Evolutionary conservation across 2,797 vertebrate species (phyloP).

Genomic region (Ptychobarbus kaznakovi): DNA sequence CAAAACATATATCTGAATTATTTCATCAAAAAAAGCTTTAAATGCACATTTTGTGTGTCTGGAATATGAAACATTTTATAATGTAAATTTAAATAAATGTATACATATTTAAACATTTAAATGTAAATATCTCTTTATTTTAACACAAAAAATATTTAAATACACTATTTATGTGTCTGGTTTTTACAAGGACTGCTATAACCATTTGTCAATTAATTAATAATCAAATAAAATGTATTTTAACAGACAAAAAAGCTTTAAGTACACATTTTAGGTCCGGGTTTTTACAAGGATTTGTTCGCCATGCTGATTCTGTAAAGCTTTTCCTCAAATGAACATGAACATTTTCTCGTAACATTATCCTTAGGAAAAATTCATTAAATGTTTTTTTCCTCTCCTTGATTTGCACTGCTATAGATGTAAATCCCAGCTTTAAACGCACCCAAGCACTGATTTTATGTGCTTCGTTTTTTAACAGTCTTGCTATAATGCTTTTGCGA

Average conservation of each 20-base stretch:
- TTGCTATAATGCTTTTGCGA: not conserved
- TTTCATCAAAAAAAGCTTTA: not conserved
- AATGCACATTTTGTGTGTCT: not conserved
- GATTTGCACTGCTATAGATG: not conserved
- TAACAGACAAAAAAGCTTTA: not conserved
- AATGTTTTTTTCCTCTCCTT: not conserved
- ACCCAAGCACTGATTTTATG: not conserved
- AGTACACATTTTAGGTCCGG: not conserved
- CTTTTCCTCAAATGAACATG: not conserved
- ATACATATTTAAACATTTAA: not conserved
- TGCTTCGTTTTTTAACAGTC: not conserved
- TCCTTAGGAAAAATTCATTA: not conserved
- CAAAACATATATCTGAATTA: not conserved
- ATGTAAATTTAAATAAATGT: not conserved
- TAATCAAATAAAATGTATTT: not conserved
- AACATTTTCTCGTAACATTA: not conserved
- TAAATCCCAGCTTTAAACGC: slow-evolving; percentile 4
- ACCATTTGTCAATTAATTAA: not conserved
- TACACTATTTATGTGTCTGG: not conserved
- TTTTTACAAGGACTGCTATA: not conserved
- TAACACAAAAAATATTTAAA: not conserved
- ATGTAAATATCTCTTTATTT: not conserved
- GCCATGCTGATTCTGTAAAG: not conserved
- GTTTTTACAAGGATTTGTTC: not conserved
- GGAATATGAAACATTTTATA: not conserved